phyloP scores from a whole-genome alignment of 2,888 invertebrate species.

The Tiliacea citrago region DNA sequence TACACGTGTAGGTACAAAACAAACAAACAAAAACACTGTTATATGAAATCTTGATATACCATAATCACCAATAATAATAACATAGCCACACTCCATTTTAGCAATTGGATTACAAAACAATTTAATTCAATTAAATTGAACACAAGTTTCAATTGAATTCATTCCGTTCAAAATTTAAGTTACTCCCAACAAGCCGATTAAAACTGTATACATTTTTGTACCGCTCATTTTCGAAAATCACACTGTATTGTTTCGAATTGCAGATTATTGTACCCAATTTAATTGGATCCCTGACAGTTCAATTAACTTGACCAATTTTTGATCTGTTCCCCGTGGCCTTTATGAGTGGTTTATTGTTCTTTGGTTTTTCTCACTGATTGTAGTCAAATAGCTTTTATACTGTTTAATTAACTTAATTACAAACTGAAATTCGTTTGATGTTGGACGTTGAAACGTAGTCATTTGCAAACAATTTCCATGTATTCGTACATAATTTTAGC shows the following conservation, averaged over 20 bases:
- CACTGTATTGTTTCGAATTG: slow-evolving; percentile 64
- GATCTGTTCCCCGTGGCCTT: slow-evolving; percentile 53
- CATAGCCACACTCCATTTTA: slow-evolving; percentile 1
- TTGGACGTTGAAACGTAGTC: neutral
- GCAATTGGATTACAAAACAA: slow-evolving; percentile 16
- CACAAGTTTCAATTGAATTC: slow-evolving; percentile 29
- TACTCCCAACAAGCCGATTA: slow-evolving; percentile 38
- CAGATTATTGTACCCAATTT: slow-evolving; percentile 62
- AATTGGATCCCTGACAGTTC: slow-evolving; percentile 66
- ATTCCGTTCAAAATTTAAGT: slow-evolving; percentile 46
- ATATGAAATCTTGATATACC: neutral
- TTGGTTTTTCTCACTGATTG: slow-evolving; percentile 54
- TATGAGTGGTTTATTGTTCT: slow-evolving; percentile 63
- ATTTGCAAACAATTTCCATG: neutral
- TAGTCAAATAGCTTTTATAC: slow-evolving; percentile 47
- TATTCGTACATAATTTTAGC: neutral
- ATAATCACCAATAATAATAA: slow-evolving; percentile 4
- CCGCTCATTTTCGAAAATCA: slow-evolving; percentile 60
- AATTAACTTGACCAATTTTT: slow-evolving; percentile 64
- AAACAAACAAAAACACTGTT: neutral
- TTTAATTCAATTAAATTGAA: slow-evolving; percentile 23
- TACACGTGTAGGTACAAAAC: neutral
- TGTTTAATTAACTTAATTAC: slow-evolving; percentile 48
- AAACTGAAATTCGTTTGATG: slow-evolving; percentile 17
- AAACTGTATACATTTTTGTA: slow-evolving; percentile 47